phyloP scores from a whole-genome alignment of 2,113 vertebrate species.

The Burhinus oedicnemus region DNA sequence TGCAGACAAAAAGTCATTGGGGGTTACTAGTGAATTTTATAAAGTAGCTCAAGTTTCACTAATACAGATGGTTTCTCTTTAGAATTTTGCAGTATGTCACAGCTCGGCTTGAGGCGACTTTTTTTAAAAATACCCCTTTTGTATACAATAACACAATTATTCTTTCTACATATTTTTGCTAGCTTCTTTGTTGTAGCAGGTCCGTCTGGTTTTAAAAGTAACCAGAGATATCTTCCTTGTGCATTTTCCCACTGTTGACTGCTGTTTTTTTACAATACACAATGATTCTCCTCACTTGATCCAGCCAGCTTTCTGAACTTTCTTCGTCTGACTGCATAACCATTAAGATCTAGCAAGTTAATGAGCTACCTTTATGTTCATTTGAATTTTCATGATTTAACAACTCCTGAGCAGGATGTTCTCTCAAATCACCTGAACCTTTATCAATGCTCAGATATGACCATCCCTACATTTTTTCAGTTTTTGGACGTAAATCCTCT shows the following conservation, averaged over 20 bases:
- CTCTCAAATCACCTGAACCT: not conserved
- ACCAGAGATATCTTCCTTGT: not conserved
- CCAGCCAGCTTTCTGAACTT: not conserved
- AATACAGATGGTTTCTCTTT: not conserved
- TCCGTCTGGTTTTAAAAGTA: not conserved
- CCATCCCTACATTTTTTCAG: not conserved
- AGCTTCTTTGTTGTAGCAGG: not conserved
- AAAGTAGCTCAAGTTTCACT: not conserved
- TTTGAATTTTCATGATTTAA: not conserved
- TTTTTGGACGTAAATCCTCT: not conserved
- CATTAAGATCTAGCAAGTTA: not conserved
- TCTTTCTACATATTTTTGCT: not conserved
- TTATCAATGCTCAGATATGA: not conserved
- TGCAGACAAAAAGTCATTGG: not conserved
- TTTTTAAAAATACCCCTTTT: not conserved
- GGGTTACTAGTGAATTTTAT: not conserved
- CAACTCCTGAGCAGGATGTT: accelerated
- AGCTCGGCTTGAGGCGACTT: not conserved
- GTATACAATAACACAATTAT: not conserved
- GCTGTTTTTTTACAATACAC: not conserved
- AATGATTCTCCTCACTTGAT: not conserved
- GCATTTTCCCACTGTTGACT: not conserved
- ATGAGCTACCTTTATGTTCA: not conserved
- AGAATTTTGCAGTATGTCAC: not conserved
- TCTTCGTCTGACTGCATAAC: not conserved